Evolutionary conservation across 2,113 vertebrate species (phyloP).

Genomic region (Grammomys dolichurus): DNA sequence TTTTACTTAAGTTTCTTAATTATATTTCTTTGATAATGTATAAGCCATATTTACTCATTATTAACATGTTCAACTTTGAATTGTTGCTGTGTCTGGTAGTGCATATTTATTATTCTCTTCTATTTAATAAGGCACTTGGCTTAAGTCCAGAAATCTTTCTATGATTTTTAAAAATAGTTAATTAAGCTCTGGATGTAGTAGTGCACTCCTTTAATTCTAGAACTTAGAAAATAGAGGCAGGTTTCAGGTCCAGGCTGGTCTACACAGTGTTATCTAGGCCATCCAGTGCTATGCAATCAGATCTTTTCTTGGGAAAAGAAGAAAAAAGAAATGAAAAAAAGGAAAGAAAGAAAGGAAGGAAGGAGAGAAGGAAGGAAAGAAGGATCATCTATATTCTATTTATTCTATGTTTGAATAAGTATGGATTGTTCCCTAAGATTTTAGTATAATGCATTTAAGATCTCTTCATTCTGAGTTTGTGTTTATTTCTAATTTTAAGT

Average conservation of each 20-base stretch:
- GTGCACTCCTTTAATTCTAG: background rate
- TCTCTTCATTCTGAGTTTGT: background rate
- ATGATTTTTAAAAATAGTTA: background rate
- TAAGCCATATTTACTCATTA: background rate
- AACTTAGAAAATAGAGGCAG: background rate
- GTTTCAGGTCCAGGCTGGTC: background rate
- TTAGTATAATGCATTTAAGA: background rate
- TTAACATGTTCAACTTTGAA: background rate
- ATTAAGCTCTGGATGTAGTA: background rate
- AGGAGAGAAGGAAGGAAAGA: background rate
- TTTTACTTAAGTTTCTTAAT: too few species aligned
- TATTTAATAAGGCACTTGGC: background rate
- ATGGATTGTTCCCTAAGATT: background rate
- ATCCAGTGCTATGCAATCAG: background rate
- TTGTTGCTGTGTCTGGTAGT: background rate
- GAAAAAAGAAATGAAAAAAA: background rate
- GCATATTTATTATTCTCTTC: background rate
- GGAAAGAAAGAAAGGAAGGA: too few species aligned
- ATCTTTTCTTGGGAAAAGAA: background rate
- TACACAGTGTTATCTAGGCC: background rate
- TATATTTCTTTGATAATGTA: background rate
- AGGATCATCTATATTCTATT: background rate
- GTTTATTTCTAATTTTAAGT: background rate
- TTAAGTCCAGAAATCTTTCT: background rate
- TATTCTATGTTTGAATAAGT: background rate